Base-by-base conservation (phyloP, 2,888 invertebrate species). In the Cryptocheilus praepositus region DNA sequence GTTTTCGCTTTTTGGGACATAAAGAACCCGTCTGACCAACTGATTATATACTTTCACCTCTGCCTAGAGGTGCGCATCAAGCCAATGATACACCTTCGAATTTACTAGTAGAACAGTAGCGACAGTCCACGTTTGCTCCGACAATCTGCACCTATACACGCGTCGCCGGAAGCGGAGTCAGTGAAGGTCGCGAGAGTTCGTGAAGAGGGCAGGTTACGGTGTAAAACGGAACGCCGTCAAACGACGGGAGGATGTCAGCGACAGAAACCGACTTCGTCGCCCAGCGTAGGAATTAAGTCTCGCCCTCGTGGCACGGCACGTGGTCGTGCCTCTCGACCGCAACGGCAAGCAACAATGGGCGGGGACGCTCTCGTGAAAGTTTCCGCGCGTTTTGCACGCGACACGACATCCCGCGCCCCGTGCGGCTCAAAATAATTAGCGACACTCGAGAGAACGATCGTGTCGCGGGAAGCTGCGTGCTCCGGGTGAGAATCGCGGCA, bases 271-370 rank as follows among this genome's bases (percentile, higher is more conserved):
- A 52, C 59, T 56, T 45, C 53, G 46, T 16, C 66, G 61, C 51
- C 61, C 46, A 46, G 66, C 68, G 66, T 60, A 64, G 49, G 73
- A 74, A 70, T 74, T 70, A 74, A 72, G 72, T 74, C 74, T 74
- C 61, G 61, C 25, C 57, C 36, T 18, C 64, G 57, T 54, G 60
- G 61, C 63, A 49, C 18, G 68, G 58, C 64, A 63, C 74, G 74
- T 67, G 70, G 68, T 53, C 21, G 5, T 18, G 5, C 3, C 62
- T 67, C 64, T 74, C 61, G 65, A 53, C 67, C 46, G 55, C 54
- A 64, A 56, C 4, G 36, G 13, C 46, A 71, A 67, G 57, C 73
- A 68, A 71, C 74, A 65, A 71, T 46, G 51, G 22, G 36, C 1
- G 16, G 52, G 13, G 60, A 60, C 54, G 11, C 62, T 25, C 54